A percentile compares a stretch with the other conserved stretches of the same genome.
These are phyloP conservation scores for Clepsis dumicolana DNA, from an alignment of 2,888 invertebrate species.

Conservation along the genomic window DNA sequence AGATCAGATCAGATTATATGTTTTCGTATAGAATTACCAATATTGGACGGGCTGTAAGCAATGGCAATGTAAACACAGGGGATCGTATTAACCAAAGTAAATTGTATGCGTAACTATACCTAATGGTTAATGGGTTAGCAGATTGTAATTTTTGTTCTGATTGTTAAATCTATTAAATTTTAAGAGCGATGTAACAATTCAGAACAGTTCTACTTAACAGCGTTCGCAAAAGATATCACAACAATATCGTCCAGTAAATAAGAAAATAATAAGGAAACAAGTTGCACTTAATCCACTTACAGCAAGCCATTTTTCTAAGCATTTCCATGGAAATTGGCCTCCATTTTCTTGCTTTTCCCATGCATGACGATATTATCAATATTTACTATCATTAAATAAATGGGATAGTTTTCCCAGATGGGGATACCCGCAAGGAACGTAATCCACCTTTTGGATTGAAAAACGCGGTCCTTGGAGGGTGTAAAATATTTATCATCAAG, in stretches of 20 bases:
- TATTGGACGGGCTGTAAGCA: too few relatives aligned
- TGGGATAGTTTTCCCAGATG: constrained; percentile 50
- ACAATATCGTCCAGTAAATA: not conserved
- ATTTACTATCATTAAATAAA: constrained; percentile 49
- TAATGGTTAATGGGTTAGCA: too few relatives aligned
- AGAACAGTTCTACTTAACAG: not conserved
- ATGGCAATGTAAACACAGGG: too few relatives aligned
- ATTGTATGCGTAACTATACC: too few relatives aligned
- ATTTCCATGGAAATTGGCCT: constrained; percentile 7
- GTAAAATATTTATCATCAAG: constrained; percentile 56
- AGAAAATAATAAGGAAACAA: not conserved
- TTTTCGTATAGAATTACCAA: too few relatives aligned
- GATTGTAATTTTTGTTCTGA: too few relatives aligned
- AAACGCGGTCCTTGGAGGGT: constrained; percentile 48
- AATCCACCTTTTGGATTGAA: constrained; percentile 55
- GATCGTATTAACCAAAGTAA: too few relatives aligned
- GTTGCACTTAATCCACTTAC: constrained; percentile 8
- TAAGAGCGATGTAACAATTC: not conserved
- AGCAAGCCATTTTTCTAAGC: not conserved
- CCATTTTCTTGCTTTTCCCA: constrained; percentile 1
- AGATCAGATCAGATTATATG: too few relatives aligned
- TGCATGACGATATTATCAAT: constrained; percentile 17
- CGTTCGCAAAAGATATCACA: not conserved
- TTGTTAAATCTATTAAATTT: too few relatives aligned
- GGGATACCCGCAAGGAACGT: constrained; percentile 49